These are phyloP conservation scores for Nymphalis c-album DNA, from an alignment of 2,888 invertebrate species.

Conservation along the genomic window DNA sequence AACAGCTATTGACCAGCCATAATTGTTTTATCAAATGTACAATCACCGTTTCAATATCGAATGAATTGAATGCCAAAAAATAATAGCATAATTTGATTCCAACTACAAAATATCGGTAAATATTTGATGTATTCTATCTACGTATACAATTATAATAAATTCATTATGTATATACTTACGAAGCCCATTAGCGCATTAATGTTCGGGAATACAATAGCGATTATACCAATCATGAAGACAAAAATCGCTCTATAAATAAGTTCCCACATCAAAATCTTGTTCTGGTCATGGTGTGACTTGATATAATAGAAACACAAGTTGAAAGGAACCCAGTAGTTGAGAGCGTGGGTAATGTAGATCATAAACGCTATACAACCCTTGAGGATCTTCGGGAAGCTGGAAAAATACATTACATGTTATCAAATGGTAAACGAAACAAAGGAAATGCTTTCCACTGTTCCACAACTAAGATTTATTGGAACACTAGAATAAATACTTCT, in stretches of 20 bases:
- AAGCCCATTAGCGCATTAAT: constrained; percentile 66
- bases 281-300: constrained; percentile 38
- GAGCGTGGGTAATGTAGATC: constrained; percentile 64
- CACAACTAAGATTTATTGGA: too few species aligned
- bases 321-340: constrained; percentile 71
- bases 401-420: constrained; percentile 30
- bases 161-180: constrained; percentile 54
- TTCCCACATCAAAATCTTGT: constrained; percentile 48
- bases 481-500: too few species aligned
- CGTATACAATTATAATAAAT: too few species aligned
- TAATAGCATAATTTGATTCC: too few species aligned
- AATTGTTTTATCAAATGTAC: too few species aligned
- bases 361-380: constrained; percentile 59
- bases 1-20: too few species aligned
- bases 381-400: constrained; percentile 56
- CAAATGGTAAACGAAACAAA: too few species aligned
- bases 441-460: too few species aligned
- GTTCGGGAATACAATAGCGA: constrained; percentile 60
- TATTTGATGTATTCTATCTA: too few species aligned
- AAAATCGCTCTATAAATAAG: constrained; percentile 53
- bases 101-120: too few species aligned
- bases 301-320: constrained; percentile 60
- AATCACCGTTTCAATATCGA: too few species aligned
- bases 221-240: constrained; percentile 43
- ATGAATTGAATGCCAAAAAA: too few species aligned